Percentiles rank a stretch among this genome's conserved stretches.
These are phyloP conservation scores for Paramisgurnus dabryanus DNA, from an alignment of 2,113 vertebrate species.

Conservation along the genomic window DNA sequence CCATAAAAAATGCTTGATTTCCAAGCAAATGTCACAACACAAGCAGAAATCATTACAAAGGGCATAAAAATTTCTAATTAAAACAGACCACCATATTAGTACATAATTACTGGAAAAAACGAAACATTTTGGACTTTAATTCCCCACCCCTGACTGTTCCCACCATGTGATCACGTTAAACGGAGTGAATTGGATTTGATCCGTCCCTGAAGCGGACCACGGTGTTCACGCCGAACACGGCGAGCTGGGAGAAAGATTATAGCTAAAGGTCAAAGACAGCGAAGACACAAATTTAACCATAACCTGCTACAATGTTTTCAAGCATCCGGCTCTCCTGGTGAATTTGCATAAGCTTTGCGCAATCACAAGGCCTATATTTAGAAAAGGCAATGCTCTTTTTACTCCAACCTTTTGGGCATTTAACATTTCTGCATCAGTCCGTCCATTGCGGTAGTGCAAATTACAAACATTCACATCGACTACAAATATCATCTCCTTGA, in stretches of 20 bases:
- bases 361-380: background rate
- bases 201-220: slow-evolving; percentile 51
- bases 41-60: too few species aligned
- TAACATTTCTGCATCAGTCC: too few species aligned
- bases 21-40: too few species aligned
- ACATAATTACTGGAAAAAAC: too few species aligned
- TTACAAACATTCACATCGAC: background rate
- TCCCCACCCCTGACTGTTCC: background rate
- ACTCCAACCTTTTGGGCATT: background rate
- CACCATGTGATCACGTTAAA: slow-evolving; percentile 37
- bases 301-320: slow-evolving; percentile 59
- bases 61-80: too few species aligned
- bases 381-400: background rate
- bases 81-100: too few species aligned
- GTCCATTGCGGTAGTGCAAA: background rate
- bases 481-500: background rate
- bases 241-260: slow-evolving; percentile 57
- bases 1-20: too few species aligned
- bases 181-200: slow-evolving; percentile 61
- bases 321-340: slow-evolving; percentile 35
- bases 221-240: slow-evolving; percentile 56
- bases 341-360: slow-evolving; percentile 4
- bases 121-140: slow-evolving; percentile 15
- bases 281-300: slow-evolving; percentile 63
- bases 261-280: slow-evolving; percentile 64